phyloP scores from a whole-genome alignment of 2,888 invertebrate species.

The Dermolepida albohirtum region DNA sequence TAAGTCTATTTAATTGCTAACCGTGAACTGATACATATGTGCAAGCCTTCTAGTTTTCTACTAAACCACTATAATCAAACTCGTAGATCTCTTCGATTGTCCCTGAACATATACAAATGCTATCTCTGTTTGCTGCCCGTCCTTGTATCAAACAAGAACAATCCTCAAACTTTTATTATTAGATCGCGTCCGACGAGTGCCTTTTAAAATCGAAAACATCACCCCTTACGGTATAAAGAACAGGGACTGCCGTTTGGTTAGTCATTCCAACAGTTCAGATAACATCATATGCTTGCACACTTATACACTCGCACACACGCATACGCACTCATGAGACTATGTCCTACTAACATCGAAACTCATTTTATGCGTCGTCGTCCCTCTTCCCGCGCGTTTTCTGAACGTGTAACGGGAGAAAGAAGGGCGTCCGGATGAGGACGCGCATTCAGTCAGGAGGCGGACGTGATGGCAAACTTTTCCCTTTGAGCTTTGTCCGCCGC shows the following conservation, averaged over 20 bases:
- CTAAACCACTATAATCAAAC: slow-evolving; percentile 8
- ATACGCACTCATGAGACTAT: slow-evolving; percentile 13
- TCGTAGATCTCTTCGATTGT: slow-evolving; percentile 6
- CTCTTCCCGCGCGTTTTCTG: slow-evolving; percentile 3
- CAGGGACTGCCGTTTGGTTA: neutral
- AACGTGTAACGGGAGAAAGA: slow-evolving; percentile 1
- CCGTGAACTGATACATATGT: no score
- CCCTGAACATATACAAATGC: slow-evolving; percentile 13
- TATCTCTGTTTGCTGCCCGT: slow-evolving; percentile 11
- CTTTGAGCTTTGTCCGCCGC: slow-evolving; percentile 34
- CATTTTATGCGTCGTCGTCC: slow-evolving; percentile 26
- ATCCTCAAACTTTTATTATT: slow-evolving; percentile 36
- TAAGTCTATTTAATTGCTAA: no score
- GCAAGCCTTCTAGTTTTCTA: no score
- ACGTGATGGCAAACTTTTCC: slow-evolving; percentile 36
- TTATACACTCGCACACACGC: slow-evolving; percentile 5
- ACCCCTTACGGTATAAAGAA: slow-evolving; percentile 5
- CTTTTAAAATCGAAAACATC: slow-evolving; percentile 31
- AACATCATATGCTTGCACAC: slow-evolving; percentile 6
- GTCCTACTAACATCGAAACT: slow-evolving; percentile 38
- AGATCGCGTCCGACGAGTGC: slow-evolving; percentile 31
- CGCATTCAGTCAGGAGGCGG: slow-evolving; percentile 3
- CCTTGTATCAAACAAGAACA: slow-evolving; percentile 15
- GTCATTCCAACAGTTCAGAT: slow-evolving; percentile 26
- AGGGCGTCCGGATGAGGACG: slow-evolving; percentile 11